phyloP scores from a whole-genome alignment of 2,797 vertebrate genomes.

The Coendou prehensilis region DNA sequence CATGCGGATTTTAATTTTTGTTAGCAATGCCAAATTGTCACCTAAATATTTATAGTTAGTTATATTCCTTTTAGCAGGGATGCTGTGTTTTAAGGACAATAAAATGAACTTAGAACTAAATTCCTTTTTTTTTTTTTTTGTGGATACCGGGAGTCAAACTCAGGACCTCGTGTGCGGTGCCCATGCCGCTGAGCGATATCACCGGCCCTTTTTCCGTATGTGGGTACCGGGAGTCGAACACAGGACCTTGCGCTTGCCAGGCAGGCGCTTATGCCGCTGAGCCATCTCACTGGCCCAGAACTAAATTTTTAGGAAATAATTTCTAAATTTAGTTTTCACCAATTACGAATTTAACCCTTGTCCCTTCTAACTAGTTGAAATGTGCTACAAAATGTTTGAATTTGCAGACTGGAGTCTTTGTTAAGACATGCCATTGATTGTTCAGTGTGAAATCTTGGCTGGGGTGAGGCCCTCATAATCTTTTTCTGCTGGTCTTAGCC shows the following conservation, averaged over 20 bases:
- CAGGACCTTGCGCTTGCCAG: too few relatives aligned
- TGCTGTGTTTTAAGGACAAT: conserved; percentile 46
- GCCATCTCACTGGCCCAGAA: too few relatives aligned
- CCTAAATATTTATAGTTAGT: conserved; percentile 54
- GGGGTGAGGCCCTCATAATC: background rate
- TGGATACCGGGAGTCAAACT: too few relatives aligned
- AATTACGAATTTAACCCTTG: background rate
- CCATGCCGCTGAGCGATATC: too few relatives aligned
- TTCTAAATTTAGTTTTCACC: conserved; percentile 14
- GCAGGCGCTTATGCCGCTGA: too few relatives aligned
- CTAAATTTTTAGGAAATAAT: conserved; percentile 17
- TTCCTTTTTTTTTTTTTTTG: background rate
- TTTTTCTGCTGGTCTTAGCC: background rate
- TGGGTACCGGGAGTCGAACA: too few relatives aligned
- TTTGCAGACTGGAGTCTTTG: conserved; percentile 1
- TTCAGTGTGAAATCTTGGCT: background rate
- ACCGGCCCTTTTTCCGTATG: too few relatives aligned
- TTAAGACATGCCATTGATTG: background rate
- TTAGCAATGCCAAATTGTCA: background rate
- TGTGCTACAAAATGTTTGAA: background rate
- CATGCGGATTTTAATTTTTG: conserved; percentile 40
- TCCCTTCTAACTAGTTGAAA: conserved; percentile 35
- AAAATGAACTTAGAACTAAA: conserved; percentile 31
- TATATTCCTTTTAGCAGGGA: background rate
- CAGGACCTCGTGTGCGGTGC: too few relatives aligned